A percentile compares a stretch with the other conserved stretches of the same genome.
phyloP scores from a whole-genome alignment of 2,797 vertebrate genomes.

The Channallabes apus region DNA sequence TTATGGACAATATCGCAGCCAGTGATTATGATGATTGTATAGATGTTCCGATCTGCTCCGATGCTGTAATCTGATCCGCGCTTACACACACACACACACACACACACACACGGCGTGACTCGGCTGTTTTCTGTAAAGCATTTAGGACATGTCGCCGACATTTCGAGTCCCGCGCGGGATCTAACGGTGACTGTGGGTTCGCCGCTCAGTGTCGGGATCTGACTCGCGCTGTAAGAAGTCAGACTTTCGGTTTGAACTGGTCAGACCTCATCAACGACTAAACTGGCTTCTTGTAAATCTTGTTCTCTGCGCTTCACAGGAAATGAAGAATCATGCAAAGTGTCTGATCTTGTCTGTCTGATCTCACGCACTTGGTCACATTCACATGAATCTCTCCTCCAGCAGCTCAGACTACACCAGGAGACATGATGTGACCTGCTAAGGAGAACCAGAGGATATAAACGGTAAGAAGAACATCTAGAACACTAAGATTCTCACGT shows the following conservation, averaged over 20 bases:
- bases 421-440: background rate
- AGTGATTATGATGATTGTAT: background rate
- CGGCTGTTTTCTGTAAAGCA: background rate
- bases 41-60: background rate
- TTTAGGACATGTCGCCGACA: background rate
- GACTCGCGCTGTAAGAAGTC: background rate
- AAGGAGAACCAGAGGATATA: background rate
- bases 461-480: background rate
- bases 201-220: background rate
- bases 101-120: background rate
- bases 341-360: background rate
- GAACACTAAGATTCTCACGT: background rate
- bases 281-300: background rate
- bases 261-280: background rate
- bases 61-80: background rate
- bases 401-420: background rate
- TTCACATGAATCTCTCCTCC: background rate
- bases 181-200: background rate
- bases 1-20: background rate
- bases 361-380: background rate
- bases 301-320: background rate
- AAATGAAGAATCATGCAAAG: background rate
- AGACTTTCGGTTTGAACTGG: background rate
- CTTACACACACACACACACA: too few relatives aligned
- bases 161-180: too few relatives aligned